Base-by-base conservation (phyloP, 2,113 vertebrate species). In the Phyllostomus hastatus region DNA sequence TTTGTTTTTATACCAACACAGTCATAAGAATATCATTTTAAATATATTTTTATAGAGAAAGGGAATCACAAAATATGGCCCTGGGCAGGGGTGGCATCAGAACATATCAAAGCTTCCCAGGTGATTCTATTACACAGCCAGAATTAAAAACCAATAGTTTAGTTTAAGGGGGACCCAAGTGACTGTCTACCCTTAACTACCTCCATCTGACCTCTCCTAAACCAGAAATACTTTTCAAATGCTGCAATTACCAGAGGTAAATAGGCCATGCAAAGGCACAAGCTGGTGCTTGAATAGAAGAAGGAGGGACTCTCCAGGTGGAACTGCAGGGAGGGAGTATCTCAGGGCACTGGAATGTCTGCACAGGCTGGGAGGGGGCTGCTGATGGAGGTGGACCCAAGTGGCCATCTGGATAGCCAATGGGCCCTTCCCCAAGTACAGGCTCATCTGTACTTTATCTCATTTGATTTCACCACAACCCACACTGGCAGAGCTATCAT, bases 351-450 rank as follows among this genome's bases (percentile, higher is more conserved):
- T 50, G 41, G 38, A 22, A 14, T 15, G 2, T 57, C 73, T 73
- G 20, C 12, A 35, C 0, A 7, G 66, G 4, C 26, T 80, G 46
- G 46, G 19, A 38, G 10, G 72, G 7, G 10, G 2, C 64, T 75
- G 84, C 67, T 54, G 19, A 41, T 1, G 10, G 33, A 72, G 48
- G 28, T 41, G 52, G 28, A 9, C 12, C 69, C 26, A 43, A n/a
- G 35, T 1, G 16, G 59, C 48, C 17, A 2, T 26, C 3, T 6
- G 26, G 79, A 85, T 4, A 43, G 54, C 72, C 66, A 22, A 10
- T 16, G 41, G 41, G 2, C 2, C 75, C 35, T 43, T 12, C 16
- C 10, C 3, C 1, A 0, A 50, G 10, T 41, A 14, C 19, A 22
- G 66, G 33, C 16, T 48, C 11, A 35, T n/a, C 19, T 20, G 26